Conservation (phyloP, 2,797 vertebrate genomes). For the Fratercula arctica region DNA sequence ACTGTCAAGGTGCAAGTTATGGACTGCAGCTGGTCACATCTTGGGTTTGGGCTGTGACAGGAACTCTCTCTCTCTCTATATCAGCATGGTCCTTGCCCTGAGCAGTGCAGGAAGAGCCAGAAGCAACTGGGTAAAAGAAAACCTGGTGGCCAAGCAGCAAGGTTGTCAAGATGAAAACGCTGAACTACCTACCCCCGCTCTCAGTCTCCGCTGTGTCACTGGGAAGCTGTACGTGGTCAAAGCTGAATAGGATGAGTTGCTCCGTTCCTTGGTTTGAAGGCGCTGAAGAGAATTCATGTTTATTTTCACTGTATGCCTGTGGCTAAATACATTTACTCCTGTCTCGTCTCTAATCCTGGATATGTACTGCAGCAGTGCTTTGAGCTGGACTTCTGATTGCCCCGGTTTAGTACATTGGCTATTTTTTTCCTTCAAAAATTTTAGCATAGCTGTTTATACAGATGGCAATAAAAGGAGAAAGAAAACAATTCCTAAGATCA, state of each 20-base stretch:
- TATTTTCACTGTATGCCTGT: neutral
- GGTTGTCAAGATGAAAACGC: fast-evolving
- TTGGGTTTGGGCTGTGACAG: neutral
- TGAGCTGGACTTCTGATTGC: neutral
- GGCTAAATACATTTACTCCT: neutral
- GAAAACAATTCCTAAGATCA: neutral
- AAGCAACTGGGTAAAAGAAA: neutral
- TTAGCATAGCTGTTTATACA: neutral
- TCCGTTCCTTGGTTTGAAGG: neutral
- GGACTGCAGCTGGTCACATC: neutral
- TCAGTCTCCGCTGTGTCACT: neutral
- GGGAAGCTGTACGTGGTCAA: neutral
- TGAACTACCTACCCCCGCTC: neutral
- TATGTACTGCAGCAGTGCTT: neutral
- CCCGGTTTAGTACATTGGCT: neutral
- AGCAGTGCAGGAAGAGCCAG: neutral
- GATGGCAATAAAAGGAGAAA: neutral
- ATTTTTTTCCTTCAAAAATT: neutral
- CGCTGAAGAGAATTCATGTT: neutral
- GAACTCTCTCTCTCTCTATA: neutral
- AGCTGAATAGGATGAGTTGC: neutral
- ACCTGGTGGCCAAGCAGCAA: neutral
- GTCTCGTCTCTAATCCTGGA: neutral
- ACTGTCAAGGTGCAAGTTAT: too few relatives aligned
- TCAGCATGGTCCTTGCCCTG: neutral